Conservation (phyloP, 1,140 invertebrate species). For the Sycophaga agraensis region DNA sequence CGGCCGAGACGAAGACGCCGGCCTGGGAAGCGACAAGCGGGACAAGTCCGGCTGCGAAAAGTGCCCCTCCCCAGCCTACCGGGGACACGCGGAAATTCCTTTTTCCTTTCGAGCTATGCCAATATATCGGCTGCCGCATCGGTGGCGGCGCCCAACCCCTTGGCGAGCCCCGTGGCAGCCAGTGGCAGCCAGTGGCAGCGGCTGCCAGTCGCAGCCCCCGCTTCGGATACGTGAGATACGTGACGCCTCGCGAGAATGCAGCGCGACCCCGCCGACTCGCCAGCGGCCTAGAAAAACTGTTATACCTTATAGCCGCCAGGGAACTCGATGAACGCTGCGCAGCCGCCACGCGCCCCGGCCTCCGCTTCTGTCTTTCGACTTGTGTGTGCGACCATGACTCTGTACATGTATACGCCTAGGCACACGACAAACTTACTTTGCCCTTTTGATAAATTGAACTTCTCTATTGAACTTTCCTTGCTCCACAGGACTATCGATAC, state of each 20-base stretch:
- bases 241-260: conserved; percentile 53
- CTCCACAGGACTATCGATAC: no score
- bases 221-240: conserved; percentile 43
- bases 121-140: conserved; percentile 54
- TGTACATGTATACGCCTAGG: no score
- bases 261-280: conserved; percentile 32
- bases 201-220: conserved; percentile 39
- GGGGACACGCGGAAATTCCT: conserved; percentile 51
- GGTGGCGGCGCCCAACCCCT: no score
- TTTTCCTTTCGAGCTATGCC: conserved; percentile 56
- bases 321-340: not conserved
- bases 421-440: no score
- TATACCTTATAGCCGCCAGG: not conserved
- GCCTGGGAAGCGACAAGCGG: conserved; percentile 39
- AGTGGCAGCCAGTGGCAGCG: no score
- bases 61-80: no score
- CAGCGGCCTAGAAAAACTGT: not conserved
- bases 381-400: no score
- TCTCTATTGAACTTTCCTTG: no score
- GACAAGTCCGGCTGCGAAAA: conserved; percentile 14
- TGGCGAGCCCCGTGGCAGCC: not conserved
- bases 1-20: not conserved
- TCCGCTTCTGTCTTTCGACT: no score
- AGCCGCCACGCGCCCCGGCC: no score
- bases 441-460: no score